Evolutionary conservation across 1,140 invertebrate species (phyloP).

Genomic region (Dryas iulia): DNA sequence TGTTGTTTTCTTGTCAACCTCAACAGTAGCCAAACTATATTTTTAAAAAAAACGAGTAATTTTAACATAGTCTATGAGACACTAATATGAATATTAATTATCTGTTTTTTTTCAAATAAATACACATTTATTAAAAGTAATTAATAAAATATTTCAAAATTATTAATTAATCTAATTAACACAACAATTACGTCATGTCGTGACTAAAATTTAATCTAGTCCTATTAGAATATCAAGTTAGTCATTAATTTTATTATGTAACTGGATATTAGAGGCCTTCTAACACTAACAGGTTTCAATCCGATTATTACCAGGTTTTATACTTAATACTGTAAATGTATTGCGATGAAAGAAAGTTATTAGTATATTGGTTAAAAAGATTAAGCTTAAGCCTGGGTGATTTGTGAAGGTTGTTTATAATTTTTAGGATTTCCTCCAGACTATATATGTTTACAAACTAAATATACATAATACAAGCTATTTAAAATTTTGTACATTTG

Average conservation of each 20-base stretch:
- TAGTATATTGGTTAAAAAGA: background rate
- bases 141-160: background rate
- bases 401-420: background rate
- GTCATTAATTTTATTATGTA: constrained; percentile 6
- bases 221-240: background rate
- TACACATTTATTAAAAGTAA: background rate
- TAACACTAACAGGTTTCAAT: constrained; percentile 27
- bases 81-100: background rate
- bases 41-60: background rate
- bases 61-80: background rate
- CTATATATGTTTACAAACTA: no score
- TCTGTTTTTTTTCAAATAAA: background rate
- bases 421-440: background rate
- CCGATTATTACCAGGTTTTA: constrained; percentile 30
- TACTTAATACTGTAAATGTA: constrained; percentile 18
- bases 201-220: background rate
- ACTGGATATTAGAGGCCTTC: constrained; percentile 7
- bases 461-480: no score
- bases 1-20: constrained; percentile 12
- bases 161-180: background rate
- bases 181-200: background rate
- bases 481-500: no score
- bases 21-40: background rate
- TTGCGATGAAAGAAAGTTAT: background rate
- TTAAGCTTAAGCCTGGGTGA: background rate